These are phyloP conservation scores for Ageneiosus marmoratus DNA, from an alignment of 2,113 vertebrate genomes.

Conservation along the genomic window DNA sequence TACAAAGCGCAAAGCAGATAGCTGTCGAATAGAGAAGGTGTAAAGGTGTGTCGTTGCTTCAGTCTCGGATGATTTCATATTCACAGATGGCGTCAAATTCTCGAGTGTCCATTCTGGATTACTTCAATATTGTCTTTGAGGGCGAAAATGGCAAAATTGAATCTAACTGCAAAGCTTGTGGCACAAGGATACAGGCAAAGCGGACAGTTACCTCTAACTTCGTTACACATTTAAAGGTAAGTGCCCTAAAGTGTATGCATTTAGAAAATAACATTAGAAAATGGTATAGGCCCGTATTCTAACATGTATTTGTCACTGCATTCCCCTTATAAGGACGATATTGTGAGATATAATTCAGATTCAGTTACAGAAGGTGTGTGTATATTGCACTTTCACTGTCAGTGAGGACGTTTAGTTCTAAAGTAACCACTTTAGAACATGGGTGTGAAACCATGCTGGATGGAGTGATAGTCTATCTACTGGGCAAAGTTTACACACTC, in stretches of 20 bases:
- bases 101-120: conserved; percentile 80
- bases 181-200: conserved; percentile 79
- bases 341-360: neutral
- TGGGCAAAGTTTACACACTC: neutral
- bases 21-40: conserved; percentile 39
- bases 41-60: conserved; percentile 26
- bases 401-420: neutral
- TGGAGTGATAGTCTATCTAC: neutral
- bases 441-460: neutral
- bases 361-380: neutral
- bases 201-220: conserved; percentile 81
- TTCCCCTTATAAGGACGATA: neutral
- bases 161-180: conserved; percentile 80
- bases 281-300: neutral
- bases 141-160: conserved; percentile 82
- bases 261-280: no score
- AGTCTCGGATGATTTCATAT: conserved; percentile 36
- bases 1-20: conserved; percentile 35
- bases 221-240: conserved; percentile 81
- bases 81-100: conserved; percentile 76
- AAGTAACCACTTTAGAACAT: neutral
- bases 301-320: neutral
- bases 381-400: neutral
- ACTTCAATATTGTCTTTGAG: conserved; percentile 81
- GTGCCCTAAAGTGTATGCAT: neutral